Conservation (phyloP, 2,113 vertebrate species). For the Poeciliopsis retropinna region DNA sequence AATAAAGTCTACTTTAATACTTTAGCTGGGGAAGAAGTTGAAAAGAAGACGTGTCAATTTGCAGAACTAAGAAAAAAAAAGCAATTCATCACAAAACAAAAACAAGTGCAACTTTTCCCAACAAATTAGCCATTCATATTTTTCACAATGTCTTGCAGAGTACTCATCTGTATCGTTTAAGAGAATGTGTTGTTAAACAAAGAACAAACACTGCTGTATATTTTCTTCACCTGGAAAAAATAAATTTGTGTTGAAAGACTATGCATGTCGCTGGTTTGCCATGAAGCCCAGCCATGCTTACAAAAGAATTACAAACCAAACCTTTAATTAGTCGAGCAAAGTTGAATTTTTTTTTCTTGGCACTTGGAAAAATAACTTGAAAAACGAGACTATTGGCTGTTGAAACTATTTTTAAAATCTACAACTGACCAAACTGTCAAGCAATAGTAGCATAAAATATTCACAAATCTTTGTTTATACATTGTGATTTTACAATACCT, state of each 20-base stretch:
- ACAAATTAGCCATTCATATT: background rate
- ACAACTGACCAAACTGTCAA: too few species aligned
- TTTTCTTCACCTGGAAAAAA: background rate
- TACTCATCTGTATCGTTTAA: background rate
- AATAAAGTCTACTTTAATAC: conserved; percentile 26
- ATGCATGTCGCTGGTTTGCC: background rate
- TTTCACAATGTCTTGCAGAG: background rate
- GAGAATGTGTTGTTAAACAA: background rate
- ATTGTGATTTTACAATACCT: too few species aligned
- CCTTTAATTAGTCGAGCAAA: background rate
- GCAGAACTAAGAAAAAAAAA: background rate
- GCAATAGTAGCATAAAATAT: too few species aligned
- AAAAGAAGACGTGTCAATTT: conserved; percentile 12
- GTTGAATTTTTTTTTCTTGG: background rate
- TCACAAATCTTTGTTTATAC: too few species aligned
- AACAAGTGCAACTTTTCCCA: background rate
- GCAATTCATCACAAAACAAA: background rate
- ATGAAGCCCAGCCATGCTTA: background rate
- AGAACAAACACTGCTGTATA: background rate
- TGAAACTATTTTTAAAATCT: background rate
- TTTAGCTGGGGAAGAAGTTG: background rate
- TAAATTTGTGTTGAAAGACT: background rate
- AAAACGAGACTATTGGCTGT: background rate
- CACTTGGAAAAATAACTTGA: background rate
- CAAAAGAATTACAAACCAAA: background rate